Evolutionary conservation across 2,113 vertebrate genomes (phyloP).

Genomic region (Triplophysa dalaica): DNA sequence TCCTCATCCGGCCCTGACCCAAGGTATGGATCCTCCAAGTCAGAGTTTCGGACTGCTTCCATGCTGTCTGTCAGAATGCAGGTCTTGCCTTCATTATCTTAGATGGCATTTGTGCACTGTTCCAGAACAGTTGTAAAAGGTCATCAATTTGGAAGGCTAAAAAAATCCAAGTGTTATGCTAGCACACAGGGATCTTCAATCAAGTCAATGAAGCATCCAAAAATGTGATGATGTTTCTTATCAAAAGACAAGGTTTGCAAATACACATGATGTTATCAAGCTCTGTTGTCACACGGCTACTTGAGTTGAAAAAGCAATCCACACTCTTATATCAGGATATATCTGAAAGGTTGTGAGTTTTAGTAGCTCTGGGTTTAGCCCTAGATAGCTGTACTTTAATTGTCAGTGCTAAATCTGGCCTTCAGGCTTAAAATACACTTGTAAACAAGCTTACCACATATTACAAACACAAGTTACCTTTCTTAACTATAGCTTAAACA

Average conservation of each 20-base stretch:
- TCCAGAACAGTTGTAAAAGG: neutral
- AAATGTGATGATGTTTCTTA: neutral
- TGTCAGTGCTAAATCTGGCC: slow-evolving; percentile 27
- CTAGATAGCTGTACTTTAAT: slow-evolving; percentile 23
- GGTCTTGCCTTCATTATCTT: slow-evolving; percentile 42
- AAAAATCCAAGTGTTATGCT: neutral
- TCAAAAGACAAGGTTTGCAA: neutral
- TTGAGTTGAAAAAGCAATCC: neutral
- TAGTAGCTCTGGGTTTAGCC: slow-evolving; percentile 8
- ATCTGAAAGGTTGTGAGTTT: neutral
- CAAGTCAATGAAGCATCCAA: neutral
- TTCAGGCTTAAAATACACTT: slow-evolving; percentile 37
- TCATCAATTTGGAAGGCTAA: neutral
- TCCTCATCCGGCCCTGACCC: slow-evolving; percentile 62
- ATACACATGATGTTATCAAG: neutral
- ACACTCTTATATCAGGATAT: neutral
- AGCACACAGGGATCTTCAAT: neutral
- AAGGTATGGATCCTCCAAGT: slow-evolving; percentile 55
- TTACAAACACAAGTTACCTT: slow-evolving; percentile 7
- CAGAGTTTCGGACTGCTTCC: slow-evolving; percentile 50
- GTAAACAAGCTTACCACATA: slow-evolving; percentile 11
- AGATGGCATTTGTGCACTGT: slow-evolving; percentile 4
- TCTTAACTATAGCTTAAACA: neutral
- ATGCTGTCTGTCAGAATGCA: slow-evolving; percentile 50
- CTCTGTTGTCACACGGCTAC: too few relatives aligned